Conservation (phyloP, 2,888 invertebrate species). For the Acanthosepion esculentum region DNA sequence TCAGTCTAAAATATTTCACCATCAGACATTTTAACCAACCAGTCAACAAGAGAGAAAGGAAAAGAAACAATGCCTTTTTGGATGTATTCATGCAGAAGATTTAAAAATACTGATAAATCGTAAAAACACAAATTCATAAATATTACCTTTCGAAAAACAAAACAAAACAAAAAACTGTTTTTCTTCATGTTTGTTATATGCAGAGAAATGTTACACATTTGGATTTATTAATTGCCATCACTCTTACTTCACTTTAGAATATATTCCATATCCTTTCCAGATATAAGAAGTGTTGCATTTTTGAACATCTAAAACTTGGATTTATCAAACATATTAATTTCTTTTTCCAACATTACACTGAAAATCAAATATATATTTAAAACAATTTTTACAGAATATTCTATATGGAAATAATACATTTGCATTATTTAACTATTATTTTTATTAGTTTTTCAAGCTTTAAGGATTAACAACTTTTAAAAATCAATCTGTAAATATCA, state of each 20-base stretch:
- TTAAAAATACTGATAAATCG: not conserved
- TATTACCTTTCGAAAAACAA: not conserved
- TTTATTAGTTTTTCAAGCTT: not conserved
- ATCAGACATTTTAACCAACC: not conserved
- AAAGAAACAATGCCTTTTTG: not conserved
- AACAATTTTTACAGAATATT: not conserved
- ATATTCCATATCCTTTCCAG: too few relatives aligned
- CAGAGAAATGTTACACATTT: not conserved
- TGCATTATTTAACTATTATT: not conserved
- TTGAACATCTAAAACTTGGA: slow-evolving; percentile 33
- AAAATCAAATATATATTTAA: not conserved
- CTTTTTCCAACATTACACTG: not conserved
- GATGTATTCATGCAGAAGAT: not conserved
- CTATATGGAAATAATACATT: not conserved
- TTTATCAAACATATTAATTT: not conserved
- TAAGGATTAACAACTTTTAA: not conserved
- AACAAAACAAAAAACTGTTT: not conserved
- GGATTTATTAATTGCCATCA: too few relatives aligned
- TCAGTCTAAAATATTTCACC: not conserved
- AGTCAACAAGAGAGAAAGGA: not conserved
- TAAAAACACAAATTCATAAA: not conserved
- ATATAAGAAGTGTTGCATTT: not conserved
- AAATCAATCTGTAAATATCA: not conserved
- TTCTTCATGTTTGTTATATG: not conserved
- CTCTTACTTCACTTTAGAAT: too few relatives aligned